Evolutionary conservation across 2,113 vertebrate species (phyloP).

Genomic region (Eleginops maclovinus): DNA sequence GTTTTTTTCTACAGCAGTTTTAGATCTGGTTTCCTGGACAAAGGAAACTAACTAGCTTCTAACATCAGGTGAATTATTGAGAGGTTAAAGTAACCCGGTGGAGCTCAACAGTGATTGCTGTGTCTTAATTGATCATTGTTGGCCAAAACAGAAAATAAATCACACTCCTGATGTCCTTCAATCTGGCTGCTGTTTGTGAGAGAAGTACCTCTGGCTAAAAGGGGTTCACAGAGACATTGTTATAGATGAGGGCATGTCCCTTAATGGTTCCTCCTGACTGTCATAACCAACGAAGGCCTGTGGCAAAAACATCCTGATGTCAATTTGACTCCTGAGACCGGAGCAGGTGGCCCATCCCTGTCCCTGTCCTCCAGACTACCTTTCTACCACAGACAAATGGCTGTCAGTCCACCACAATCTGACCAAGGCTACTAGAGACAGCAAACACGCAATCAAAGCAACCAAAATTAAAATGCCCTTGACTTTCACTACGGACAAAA

Average conservation of each 20-base stretch:
- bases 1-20: slow-evolving; percentile 26
- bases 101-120: slow-evolving; percentile 25
- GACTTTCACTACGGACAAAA: neutral
- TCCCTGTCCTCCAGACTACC: slow-evolving; percentile 65
- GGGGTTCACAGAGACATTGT: slow-evolving; percentile 45
- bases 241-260: slow-evolving; percentile 54
- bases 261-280: slow-evolving; percentile 60
- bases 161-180: slow-evolving; percentile 57
- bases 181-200: slow-evolving; percentile 22
- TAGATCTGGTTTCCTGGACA: neutral
- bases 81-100: slow-evolving; percentile 7
- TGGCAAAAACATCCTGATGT: slow-evolving; percentile 59
- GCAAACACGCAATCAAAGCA: slow-evolving; percentile 47
- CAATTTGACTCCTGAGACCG: slow-evolving; percentile 63
- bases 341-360: slow-evolving; percentile 59
- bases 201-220: slow-evolving; percentile 48
- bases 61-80: slow-evolving; percentile 31
- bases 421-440: slow-evolving; percentile 59
- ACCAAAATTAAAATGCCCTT: slow-evolving; percentile 11
- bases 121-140: slow-evolving; percentile 37
- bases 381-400: slow-evolving; percentile 55
- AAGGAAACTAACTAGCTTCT: neutral
- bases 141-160: slow-evolving; percentile 35
- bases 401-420: slow-evolving; percentile 45
- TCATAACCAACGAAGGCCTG: slow-evolving; percentile 68